Base-by-base conservation (phyloP, 2,888 invertebrate species). In the Copidosoma aretas region DNA sequence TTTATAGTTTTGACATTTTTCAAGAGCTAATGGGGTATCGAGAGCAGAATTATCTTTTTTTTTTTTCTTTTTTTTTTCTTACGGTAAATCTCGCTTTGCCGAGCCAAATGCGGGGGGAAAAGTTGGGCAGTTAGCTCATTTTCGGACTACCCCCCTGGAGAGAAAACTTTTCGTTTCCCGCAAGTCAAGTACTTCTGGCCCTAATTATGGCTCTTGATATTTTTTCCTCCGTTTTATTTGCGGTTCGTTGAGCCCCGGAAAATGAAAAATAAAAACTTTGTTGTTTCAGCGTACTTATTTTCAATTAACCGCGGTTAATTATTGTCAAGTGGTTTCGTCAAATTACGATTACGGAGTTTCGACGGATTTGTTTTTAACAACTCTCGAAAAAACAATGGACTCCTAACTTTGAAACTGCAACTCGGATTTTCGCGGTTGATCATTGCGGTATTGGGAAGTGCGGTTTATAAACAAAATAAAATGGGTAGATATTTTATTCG, bases 121-220 rank as follows among this genome's bases (percentile, higher is more conserved):
- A 71, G 68, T 71, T 71, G 25, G 52, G 43, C 65, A 49, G 67
- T 71, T 71, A 68, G 56, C 60, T 53, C 46, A 25, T 54, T 43
- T 22, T 24, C 54, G 32, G 32, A 32, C 4, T 41, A 63, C 64
- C 53, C 61, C 24, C 58, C 54, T n/a, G 49, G 12, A 25, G 58
- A 24, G 64, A 24, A 66, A 71, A 68, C 63, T 68, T 71, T 71
- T 63, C 60, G 60, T 64, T 66, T 68, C 63, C 68, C 39, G 66
- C 56, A 62, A 46, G 43, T 58, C 22, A 41, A 43, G 41, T 56
- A 67, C 71, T 71, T 61, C 66, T 61, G 67, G 66, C 66, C 65
- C 71, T 68, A 71, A 71, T 71, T 71, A 71, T 63, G 51, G 22
- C 65, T 63, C 65, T 62, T 65, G 62, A 68, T 63, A 63, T 60